phyloP scores from a whole-genome alignment of 2,888 invertebrate species.

The Drosophila acutilabella region DNA sequence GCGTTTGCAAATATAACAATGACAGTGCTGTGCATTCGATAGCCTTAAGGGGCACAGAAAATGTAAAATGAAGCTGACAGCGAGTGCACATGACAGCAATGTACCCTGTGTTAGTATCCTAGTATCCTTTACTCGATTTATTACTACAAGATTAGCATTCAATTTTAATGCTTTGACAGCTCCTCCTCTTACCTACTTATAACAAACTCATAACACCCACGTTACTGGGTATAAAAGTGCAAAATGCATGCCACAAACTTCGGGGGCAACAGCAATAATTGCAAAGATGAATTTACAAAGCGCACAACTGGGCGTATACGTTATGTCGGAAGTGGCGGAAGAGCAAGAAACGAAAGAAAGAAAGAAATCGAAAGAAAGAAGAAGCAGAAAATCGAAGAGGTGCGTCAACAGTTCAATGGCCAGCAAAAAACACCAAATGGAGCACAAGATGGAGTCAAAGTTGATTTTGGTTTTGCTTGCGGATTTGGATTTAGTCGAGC shows the following conservation, averaged over 20 bases:
- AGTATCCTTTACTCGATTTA: no score
- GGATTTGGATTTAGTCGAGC: conserved; percentile 23
- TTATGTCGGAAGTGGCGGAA: conserved; percentile 45
- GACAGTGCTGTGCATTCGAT: conserved; percentile 58
- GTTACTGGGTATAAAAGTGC: background rate
- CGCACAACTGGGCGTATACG: conserved; percentile 52
- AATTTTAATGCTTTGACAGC: no score
- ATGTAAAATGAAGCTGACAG: conserved; percentile 17
- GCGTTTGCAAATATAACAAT: conserved; percentile 53
- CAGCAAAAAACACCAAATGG: conserved; percentile 56
- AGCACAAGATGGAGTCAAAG: conserved; percentile 22
- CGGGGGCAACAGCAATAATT: conserved; percentile 57
- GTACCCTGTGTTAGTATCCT: background rate
- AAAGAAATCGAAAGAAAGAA: background rate
- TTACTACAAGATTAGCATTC: no score
- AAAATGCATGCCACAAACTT: conserved; percentile 24
- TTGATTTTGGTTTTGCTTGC: conserved; percentile 9
- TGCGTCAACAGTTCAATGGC: conserved; percentile 70
- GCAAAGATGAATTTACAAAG: conserved; percentile 49
- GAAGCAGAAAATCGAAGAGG: conserved; percentile 59
- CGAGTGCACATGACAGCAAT: background rate
- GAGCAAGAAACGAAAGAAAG: conserved; percentile 35
- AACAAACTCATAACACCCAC: background rate
- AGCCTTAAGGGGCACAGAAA: conserved; percentile 58
- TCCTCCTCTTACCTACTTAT: no score